phyloP scores from a whole-genome alignment of 2,113 vertebrate genomes.

The Lates calcarifer region DNA sequence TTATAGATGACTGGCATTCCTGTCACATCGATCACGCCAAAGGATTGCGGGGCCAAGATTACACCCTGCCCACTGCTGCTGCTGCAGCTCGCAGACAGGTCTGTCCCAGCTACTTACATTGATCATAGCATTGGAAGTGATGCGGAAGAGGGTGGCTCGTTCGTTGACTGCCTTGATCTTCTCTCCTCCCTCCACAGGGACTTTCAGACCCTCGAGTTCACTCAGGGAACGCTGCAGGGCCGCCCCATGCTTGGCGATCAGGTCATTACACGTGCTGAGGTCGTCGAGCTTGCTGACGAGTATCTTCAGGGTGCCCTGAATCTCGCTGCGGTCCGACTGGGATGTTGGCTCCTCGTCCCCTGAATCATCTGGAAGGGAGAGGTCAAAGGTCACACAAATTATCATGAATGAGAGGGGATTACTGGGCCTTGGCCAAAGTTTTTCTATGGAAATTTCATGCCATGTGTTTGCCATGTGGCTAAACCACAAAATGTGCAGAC shows the following conservation, averaged over 20 bases:
- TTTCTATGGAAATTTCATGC: not conserved
- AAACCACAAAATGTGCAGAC: not conserved
- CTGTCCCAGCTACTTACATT: slow-evolving; percentile 79
- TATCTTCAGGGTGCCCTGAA: slow-evolving; percentile 90
- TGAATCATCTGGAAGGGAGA: slow-evolving; percentile 91
- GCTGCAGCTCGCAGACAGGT: not conserved
- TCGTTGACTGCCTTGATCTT: slow-evolving; percentile 96
- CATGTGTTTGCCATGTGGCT: not conserved
- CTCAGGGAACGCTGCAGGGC: slow-evolving; percentile 96
- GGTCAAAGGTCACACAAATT: slow-evolving; percentile 38
- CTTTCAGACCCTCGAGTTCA: slow-evolving; percentile 92
- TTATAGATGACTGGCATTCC: slow-evolving; percentile 17
- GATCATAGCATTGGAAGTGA: slow-evolving; percentile 99
- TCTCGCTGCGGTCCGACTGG: slow-evolving; percentile 92
- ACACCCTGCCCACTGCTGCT: slow-evolving; percentile 16
- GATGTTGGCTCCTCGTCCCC: slow-evolving; percentile 93
- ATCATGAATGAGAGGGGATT: not conserved
- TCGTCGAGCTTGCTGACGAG: slow-evolving; percentile 95
- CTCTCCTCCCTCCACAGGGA: slow-evolving; percentile 91
- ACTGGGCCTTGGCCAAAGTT: not conserved
- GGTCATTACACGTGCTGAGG: slow-evolving; percentile 96
- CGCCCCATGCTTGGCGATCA: slow-evolving; percentile 96
- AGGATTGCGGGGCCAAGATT: slow-evolving; percentile 13
- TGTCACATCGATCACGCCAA: slow-evolving; percentile 31
- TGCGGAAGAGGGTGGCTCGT: slow-evolving; percentile 96